Conservation (phyloP, 2,113 vertebrate species). For the Gobiocypris rarus region DNA sequence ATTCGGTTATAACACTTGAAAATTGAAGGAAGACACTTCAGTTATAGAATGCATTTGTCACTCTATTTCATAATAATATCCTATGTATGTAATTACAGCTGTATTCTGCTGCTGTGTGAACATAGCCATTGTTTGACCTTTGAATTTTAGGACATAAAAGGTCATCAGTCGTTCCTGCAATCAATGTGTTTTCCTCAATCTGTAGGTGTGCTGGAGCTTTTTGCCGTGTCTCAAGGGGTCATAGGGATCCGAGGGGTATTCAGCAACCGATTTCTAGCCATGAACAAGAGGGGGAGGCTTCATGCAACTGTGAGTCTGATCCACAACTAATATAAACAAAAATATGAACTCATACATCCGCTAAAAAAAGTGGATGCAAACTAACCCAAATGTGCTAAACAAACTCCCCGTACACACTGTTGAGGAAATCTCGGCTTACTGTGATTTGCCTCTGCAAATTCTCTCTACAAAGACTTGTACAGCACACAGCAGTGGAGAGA, state of each 20-base stretch:
- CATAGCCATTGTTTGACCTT: not conserved
- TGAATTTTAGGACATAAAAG: not conserved
- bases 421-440: not conserved
- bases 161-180: conserved; percentile 21
- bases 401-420: not conserved
- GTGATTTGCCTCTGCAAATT: conserved; percentile 17
- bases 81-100: not conserved
- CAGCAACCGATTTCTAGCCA: conserved; percentile 97
- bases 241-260: conserved; percentile 97
- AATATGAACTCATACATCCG: conserved; percentile 1
- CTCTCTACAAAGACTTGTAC: conserved; percentile 21
- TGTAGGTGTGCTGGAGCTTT: conserved; percentile 96
- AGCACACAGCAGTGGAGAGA: conserved; percentile 1
- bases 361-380: not conserved
- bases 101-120: not conserved
- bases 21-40: not conserved
- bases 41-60: not conserved
- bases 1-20: not conserved
- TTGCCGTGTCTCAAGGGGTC: conserved; percentile 97
- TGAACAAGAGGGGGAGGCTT: conserved; percentile 97
- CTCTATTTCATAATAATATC: not conserved
- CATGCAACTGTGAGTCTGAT: conserved; percentile 90
- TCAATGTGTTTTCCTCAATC: conserved; percentile 53
- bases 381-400: not conserved
- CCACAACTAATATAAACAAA: not conserved